Percentiles rank a stretch among this genome's conserved stretches.
Evolutionary conservation across 2,888 invertebrate species (phyloP).

Genomic region (Mycogona germanica): DNA sequence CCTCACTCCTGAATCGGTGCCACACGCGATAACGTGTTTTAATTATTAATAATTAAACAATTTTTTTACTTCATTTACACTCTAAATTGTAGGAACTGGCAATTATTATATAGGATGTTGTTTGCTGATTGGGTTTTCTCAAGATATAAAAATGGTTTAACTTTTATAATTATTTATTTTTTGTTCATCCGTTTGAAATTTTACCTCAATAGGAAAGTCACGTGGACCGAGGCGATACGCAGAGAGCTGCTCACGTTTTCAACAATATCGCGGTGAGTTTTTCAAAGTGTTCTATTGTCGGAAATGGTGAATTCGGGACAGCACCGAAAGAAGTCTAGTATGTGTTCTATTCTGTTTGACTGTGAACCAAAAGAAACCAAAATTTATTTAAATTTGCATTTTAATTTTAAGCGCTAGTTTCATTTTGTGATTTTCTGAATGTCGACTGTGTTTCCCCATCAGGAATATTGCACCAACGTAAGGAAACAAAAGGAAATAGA

Average conservation of each 20-base stretch:
- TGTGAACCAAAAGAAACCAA: not conserved
- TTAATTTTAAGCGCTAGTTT: not conserved
- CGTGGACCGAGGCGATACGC: constrained; percentile 91
- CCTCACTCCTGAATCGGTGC: too few species aligned
- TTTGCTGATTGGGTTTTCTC: too few species aligned
- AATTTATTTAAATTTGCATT: not conserved
- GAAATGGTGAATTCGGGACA: not conserved
- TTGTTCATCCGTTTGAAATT: too few species aligned
- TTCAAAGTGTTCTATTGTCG: not conserved
- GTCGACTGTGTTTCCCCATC: constrained; percentile 19
- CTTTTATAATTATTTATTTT: constrained; percentile 15
- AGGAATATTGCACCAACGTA: constrained; percentile 76
- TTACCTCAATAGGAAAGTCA: constrained; percentile 87
- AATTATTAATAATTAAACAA: too few species aligned
- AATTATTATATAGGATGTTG: too few species aligned
- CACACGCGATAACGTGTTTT: too few species aligned
- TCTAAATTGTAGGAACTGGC: too few species aligned
- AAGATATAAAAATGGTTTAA: too few species aligned
- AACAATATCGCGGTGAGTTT: constrained; percentile 79
- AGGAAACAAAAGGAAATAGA: constrained; percentile 92
- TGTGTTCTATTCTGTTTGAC: not conserved
- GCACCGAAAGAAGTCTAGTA: not conserved
- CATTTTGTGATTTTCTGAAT: not conserved
- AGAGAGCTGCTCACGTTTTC: constrained; percentile 85
- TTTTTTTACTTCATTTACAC: too few species aligned